These are phyloP conservation scores for Lordiphosa fenestrarum DNA, from an alignment of 2,888 invertebrate genomes.

Conservation along the genomic window DNA sequence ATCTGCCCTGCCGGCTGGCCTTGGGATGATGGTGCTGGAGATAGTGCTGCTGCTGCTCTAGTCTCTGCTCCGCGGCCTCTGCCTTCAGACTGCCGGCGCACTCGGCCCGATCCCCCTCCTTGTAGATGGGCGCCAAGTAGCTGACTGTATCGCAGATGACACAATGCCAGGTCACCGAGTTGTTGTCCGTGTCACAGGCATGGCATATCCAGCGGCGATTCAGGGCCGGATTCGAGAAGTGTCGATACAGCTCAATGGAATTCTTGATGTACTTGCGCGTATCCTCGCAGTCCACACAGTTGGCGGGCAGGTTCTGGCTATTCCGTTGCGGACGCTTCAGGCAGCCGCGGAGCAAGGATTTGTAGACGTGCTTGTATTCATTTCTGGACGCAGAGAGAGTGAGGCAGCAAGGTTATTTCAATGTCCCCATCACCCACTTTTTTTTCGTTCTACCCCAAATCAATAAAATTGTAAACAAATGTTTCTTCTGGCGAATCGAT, in stretches of 20 bases:
- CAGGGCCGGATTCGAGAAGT: slow-evolving; percentile 80
- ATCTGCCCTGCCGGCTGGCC: slow-evolving; percentile 33
- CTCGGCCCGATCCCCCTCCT: slow-evolving; percentile 56
- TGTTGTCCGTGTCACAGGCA: slow-evolving; percentile 79
- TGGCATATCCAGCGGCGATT: slow-evolving; percentile 81
- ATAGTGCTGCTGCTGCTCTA: slow-evolving; percentile 20
- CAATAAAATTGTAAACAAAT: slow-evolving; percentile 72
- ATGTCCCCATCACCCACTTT: not conserved
- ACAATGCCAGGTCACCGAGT: slow-evolving; percentile 81
- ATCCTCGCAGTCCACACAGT: slow-evolving; percentile 79
- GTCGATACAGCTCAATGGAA: slow-evolving; percentile 79
- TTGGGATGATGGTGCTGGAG: slow-evolving; percentile 26
- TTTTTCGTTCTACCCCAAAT: slow-evolving; percentile 33
- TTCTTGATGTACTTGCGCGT: slow-evolving; percentile 79
- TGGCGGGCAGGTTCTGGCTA: slow-evolving; percentile 77
- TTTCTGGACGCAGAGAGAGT: slow-evolving; percentile 68
- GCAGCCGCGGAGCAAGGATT: slow-evolving; percentile 79
- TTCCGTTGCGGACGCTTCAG: slow-evolving; percentile 78
- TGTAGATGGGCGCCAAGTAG: slow-evolving; percentile 80
- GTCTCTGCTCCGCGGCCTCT: slow-evolving; percentile 5
- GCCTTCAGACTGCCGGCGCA: slow-evolving; percentile 15
- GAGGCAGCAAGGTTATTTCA: slow-evolving; percentile 5
- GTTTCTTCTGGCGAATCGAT: slow-evolving; percentile 59
- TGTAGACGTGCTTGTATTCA: slow-evolving; percentile 79
- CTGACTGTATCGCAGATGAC: slow-evolving; percentile 80